Conservation (phyloP, 2,797 vertebrate species). For the Hapalemur alaotrensis region DNA sequence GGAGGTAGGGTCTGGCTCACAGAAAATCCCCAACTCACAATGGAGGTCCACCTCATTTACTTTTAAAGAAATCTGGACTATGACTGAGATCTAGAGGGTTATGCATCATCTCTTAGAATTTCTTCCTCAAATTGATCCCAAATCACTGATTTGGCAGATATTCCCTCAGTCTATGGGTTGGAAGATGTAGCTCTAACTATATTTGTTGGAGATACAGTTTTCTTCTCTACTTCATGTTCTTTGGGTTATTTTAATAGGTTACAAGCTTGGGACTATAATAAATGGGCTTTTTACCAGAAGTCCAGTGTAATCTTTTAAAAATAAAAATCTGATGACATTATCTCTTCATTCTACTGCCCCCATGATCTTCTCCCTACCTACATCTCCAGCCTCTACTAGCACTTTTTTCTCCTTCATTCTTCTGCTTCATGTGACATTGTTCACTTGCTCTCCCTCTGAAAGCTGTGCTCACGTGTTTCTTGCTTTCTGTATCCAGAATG, state of each 20-base stretch:
- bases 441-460: background rate
- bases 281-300: background rate
- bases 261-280: background rate
- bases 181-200: background rate
- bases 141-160: background rate
- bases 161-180: background rate
- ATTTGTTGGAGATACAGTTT: background rate
- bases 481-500: background rate
- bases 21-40: background rate
- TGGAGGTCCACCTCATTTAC: background rate
- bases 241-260: conserved; percentile 5
- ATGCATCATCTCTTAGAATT: background rate
- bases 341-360: background rate
- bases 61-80: background rate
- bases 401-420: background rate
- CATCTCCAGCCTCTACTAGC: background rate
- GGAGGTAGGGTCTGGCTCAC: background rate
- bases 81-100: background rate
- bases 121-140: background rate
- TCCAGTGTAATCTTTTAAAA: background rate
- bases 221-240: background rate
- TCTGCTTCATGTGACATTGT: background rate
- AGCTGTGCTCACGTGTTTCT: background rate
- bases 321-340: background rate
- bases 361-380: background rate